Base-by-base conservation (phyloP, 2,113 vertebrate species). In the Chionis minor region DNA sequence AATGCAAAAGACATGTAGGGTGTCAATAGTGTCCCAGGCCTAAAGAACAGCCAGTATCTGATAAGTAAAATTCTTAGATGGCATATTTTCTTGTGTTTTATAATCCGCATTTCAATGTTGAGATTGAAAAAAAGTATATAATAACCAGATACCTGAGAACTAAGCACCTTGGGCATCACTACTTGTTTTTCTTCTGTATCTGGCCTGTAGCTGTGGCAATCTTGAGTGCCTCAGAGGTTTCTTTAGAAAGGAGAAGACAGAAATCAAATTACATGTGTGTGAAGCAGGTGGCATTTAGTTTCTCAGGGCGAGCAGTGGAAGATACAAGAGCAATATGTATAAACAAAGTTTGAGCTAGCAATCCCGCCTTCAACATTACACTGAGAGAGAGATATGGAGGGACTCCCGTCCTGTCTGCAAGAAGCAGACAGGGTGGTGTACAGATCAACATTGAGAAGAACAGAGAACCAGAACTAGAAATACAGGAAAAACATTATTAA, bases 401-500 rank as follows among this genome's bases (percentile, higher is more conserved):
- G 38, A 69, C 15, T 88, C 38, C 18, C 1, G 2, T 59, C 26
- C 2, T 77, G 40, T 66, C 66, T 92, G 74, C 40, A 45, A 52
- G 75, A 73, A 69, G 22, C 56, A 81, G 67, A 40, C 59, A 52
- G 52, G 38, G 23, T 66, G 67, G 20, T 1, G 3, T 80, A 33
- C 6, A 20, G 42, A 49, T 55, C 0, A 0, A 40, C 27, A 35
- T 7, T 18, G 26, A 58, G 40, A 73, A 52, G 59, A 77, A 30
- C 12, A 69, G 35, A 87, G 52, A 81, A 51, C 19, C 30, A 49
- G 45, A 75, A 88, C 86, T 52, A 86, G 93, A 95, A 94, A 88
- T 81, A 77, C 77, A 47, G 55, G 90, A 85, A 83, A 84, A 84
- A 28, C 44, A 30, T 77, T 77, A 33, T 58, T 62, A 73, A 14